A percentile compares a stretch with the other conserved stretches of the same genome.
Evolutionary conservation across 2,113 vertebrate genomes (phyloP).

Genomic region (Panthera tigris): DNA sequence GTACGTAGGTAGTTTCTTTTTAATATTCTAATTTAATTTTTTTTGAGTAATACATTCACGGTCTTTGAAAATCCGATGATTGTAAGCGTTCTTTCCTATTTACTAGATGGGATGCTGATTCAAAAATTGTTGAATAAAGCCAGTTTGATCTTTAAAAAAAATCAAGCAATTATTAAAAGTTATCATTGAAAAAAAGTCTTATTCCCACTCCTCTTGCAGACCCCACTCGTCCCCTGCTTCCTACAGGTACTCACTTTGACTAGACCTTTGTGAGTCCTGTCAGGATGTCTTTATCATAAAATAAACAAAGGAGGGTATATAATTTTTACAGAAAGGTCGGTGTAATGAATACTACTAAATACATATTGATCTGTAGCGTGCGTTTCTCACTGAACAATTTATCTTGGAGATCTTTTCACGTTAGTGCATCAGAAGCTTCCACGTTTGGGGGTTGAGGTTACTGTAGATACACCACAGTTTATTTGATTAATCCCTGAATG

Average conservation of each 20-base stretch:
- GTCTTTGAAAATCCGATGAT: not conserved
- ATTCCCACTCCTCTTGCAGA: not conserved
- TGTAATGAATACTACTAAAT: not conserved
- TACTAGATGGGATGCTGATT: not conserved
- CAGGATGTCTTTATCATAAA: not conserved
- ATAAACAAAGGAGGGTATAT: not conserved
- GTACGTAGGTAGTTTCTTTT: not conserved
- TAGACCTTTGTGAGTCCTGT: not conserved
- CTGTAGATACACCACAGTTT: not conserved
- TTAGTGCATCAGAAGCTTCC: not conserved
- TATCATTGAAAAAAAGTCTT: not conserved
- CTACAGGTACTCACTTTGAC: not conserved
- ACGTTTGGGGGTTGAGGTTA: not conserved
- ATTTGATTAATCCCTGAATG: not conserved
- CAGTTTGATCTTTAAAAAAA: not conserved
- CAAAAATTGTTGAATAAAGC: not conserved
- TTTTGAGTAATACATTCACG: not conserved
- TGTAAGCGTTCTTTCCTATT: not conserved
- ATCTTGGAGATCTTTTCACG: not conserved
- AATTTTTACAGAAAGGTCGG: not conserved
- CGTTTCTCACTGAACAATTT: not conserved
- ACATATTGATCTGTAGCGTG: not conserved
- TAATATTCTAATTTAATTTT: slow-evolving; percentile 56
- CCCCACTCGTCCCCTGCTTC: not conserved
- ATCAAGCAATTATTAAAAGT: slow-evolving; percentile 25